These are phyloP conservation scores for Oxytorus armatus DNA, from an alignment of 2,888 invertebrate species.

Conservation along the genomic window DNA sequence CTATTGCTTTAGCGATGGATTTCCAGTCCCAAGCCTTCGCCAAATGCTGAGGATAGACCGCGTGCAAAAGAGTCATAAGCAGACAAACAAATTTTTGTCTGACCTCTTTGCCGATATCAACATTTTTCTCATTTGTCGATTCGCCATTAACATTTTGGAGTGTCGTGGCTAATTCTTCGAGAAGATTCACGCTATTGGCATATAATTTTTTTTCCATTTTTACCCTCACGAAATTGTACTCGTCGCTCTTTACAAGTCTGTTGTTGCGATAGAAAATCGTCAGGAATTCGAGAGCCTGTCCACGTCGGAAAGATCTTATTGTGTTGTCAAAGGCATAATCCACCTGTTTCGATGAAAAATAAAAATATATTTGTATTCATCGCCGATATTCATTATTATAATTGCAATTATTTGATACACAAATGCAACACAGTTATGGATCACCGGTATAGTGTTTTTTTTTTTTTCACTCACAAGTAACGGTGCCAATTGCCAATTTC, in stretches of 20 bases:
- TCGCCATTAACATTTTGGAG: constrained; percentile 80
- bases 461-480: constrained; percentile 82
- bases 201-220: constrained; percentile 85
- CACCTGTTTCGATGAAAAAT: too few species aligned
- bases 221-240: constrained; percentile 81
- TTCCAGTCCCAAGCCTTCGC: constrained; percentile 83
- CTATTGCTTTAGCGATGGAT: constrained; percentile 80
- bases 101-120: constrained; percentile 78
- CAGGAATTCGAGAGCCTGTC: constrained; percentile 89
- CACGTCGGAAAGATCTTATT: constrained; percentile 88
- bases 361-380: too few species aligned
- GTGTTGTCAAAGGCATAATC: constrained; percentile 87
- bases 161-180: constrained; percentile 80
- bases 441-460: too few species aligned
- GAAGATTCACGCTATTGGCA: constrained; percentile 82
- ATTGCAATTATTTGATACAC: too few species aligned
- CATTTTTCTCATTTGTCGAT: constrained; percentile 52
- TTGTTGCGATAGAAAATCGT: constrained; percentile 88
- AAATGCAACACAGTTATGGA: too few species aligned
- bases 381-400: too few species aligned
- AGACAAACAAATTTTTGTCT: constrained; percentile 87
- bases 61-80: constrained; percentile 86
- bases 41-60: constrained; percentile 78
- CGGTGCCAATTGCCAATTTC: constrained; percentile 87
- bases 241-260: constrained; percentile 85